phyloP scores from a whole-genome alignment of 2,113 vertebrate genomes.

The Brachyhypopomus gauderio region DNA sequence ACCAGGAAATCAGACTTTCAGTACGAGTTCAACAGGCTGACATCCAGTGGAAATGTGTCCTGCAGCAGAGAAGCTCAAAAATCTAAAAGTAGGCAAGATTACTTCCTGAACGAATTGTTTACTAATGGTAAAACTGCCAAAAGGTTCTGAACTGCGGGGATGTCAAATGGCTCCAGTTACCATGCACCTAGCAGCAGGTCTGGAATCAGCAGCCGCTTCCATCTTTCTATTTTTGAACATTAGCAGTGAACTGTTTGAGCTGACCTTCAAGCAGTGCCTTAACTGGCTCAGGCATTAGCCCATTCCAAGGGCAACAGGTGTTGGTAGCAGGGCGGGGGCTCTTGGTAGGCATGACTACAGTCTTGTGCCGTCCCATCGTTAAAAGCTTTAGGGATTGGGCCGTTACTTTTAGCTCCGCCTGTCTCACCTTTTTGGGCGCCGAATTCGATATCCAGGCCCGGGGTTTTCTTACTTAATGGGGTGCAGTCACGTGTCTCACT shows the following conservation, averaged over 20 bases:
- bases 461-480: constrained; percentile 78
- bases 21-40: no score
- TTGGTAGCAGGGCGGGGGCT: constrained; percentile 60
- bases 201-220: constrained; percentile 4
- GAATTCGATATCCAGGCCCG: constrained; percentile 68
- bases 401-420: constrained; percentile 60
- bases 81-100: no score
- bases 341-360: constrained; percentile 56
- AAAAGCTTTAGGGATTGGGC: neutral
- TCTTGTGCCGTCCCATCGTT: constrained; percentile 54
- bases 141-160: neutral
- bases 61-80: no score
- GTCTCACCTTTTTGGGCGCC: constrained; percentile 73
- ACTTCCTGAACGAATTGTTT: neutral
- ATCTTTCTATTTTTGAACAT: neutral
- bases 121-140: neutral
- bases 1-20: no score
- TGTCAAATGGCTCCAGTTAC: constrained; percentile 8
- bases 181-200: neutral
- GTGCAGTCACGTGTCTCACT: constrained; percentile 77
- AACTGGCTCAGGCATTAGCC: constrained; percentile 5
- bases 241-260: constrained; percentile 3
- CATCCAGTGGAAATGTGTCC: no score
- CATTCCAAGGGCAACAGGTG: constrained; percentile 77
- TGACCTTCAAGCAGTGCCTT: constrained; percentile 30